Evolutionary conservation across 1,140 invertebrate genomes (phyloP), one percentile per base, ranked within the genome.

Genomic region (Mizuhopecten yessoensis): DNA sequence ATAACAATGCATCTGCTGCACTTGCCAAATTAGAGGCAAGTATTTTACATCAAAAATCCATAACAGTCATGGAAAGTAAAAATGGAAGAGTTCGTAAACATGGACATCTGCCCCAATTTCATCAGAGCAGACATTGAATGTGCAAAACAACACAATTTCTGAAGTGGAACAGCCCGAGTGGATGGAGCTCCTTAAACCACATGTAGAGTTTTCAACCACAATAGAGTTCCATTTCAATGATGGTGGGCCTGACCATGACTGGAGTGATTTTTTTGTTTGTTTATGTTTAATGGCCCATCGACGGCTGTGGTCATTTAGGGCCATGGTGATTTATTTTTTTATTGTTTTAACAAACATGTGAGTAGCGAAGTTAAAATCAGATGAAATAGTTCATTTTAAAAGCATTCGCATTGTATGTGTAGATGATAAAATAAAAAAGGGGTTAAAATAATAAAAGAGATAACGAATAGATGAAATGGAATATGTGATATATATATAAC

Each of bases 61-160:
- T n/a, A 9, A 42, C 2, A 39, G 1, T 57, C 49, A 7, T 89
- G 45, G 88, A 17, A 2, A 34, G 13, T 75, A 20, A 17, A 34
- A 11, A n/a, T 33, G 17, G 15, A 23, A 20, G 20, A 34, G 13
- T 86, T 89, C 34, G 29, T 91, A 34, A 13, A 36, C 33, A 34
- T 42, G 75, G 89, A 91, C 33, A 17, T 39, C 23, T 93, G 90
- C 29, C 92, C 93, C 23, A 93, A 93, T 87, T 93, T 94, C 90
- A 39, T 93, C 10, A 92, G 91, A 88, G 91, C 90, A 75, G 92
- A 92, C 29, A 42, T 92, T 33, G 91, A 92, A 87, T 75, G 89
- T 34, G 90, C 89, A n/a, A 29, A 29, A n/a, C 0, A 29, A 17
- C 9, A 75, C 17, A 17, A 17, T 15, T 13, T 13, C 17, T 9